Evolutionary conservation across 2,888 invertebrate species (phyloP).

Genomic region (Lepidochrysops patricia): DNA sequence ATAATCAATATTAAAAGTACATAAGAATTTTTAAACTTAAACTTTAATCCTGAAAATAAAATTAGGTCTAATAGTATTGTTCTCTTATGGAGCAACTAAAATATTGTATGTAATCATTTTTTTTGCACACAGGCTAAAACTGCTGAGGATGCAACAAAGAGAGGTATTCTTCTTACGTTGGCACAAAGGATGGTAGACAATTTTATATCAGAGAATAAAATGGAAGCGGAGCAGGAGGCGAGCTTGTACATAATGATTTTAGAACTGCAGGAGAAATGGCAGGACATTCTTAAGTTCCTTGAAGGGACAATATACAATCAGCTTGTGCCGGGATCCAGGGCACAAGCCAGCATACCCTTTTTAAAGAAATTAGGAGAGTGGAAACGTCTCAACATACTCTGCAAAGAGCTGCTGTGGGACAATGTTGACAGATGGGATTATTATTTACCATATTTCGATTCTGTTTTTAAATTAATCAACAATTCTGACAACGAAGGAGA

Average conservation of each 20-base stretch:
- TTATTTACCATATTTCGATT: constrained; percentile 81
- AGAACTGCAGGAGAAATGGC: constrained; percentile 84
- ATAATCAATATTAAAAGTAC: no score
- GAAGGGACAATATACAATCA: constrained; percentile 82
- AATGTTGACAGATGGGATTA: constrained; percentile 85
- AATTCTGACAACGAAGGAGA: constrained; percentile 36
- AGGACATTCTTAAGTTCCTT: constrained; percentile 87
- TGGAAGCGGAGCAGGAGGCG: constrained; percentile 95
- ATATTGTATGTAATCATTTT: no score
- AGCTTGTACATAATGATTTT: constrained; percentile 90
- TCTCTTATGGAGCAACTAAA: no score
- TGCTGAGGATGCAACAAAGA: constrained; percentile 70
- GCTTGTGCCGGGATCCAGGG: constrained; percentile 79
- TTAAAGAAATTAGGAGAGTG: constrained; percentile 83
- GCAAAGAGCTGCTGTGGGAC: constrained; percentile 82
- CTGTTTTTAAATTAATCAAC: constrained; percentile 78
- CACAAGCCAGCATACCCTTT: constrained; percentile 82
- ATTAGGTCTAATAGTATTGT: no score
- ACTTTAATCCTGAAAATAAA: no score
- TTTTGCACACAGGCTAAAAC: constrained; percentile 49
- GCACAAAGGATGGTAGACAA: constrained; percentile 97
- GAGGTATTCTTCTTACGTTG: constrained; percentile 84
- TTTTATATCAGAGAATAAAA: constrained; percentile 87
- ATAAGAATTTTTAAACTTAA: no score
- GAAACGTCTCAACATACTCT: constrained; percentile 81